These are phyloP conservation scores for Acanthis flammea DNA, from an alignment of 2,797 vertebrate species.

Conservation along the genomic window DNA sequence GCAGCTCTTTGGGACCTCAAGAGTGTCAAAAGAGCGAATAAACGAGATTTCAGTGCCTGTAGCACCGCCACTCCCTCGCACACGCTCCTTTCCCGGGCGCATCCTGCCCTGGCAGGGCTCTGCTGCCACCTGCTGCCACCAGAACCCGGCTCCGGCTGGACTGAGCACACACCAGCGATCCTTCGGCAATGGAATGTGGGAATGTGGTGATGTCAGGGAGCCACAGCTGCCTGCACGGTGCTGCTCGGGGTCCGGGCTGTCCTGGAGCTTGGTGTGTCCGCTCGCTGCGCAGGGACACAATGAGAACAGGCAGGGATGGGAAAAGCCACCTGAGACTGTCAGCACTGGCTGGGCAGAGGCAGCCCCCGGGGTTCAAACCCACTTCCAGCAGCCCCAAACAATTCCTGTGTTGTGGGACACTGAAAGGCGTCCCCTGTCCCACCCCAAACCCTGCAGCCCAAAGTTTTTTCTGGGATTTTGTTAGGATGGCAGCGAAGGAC, in stretches of 20 bases:
- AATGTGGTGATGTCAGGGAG: accelerated
- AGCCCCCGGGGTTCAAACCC: neutral
- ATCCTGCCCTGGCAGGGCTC: neutral
- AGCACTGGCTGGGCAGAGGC: neutral
- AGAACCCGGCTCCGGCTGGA: neutral
- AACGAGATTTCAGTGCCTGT: neutral
- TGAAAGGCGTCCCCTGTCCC: neutral
- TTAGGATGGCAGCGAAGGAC: accelerated
- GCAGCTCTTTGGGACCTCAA: neutral
- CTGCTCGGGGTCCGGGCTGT: neutral
- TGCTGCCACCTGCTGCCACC: constrained; percentile 48
- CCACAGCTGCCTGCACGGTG: accelerated
- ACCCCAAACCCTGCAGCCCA: neutral
- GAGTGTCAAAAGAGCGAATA: neutral
- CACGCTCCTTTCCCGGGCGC: accelerated
- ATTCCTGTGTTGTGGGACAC: accelerated
- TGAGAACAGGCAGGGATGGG: neutral
- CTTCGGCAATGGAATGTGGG: accelerated
- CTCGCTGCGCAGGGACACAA: accelerated
- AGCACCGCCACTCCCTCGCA: neutral
- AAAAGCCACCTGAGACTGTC: neutral
- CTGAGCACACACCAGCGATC: neutral
- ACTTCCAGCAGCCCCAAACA: neutral
- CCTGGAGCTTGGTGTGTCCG: neutral
- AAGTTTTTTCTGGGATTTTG: neutral